Percentiles rank a stretch among this genome's conserved stretches.
Evolutionary conservation across 2,113 vertebrate genomes (phyloP).

Genomic region (Probosciger aterrimus): DNA sequence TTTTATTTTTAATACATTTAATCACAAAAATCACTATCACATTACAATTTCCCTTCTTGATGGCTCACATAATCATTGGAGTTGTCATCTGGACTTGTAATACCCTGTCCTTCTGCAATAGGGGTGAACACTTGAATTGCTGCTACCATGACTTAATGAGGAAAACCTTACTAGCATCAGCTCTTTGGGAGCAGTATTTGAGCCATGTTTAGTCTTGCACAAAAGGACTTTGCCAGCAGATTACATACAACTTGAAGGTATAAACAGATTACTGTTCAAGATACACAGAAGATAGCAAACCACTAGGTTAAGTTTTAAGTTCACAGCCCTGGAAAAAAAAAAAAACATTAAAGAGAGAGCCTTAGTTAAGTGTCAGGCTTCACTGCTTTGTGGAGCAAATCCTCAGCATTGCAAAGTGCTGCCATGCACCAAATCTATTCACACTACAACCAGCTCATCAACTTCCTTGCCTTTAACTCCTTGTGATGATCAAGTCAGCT

Average conservation of each 20-base stretch:
- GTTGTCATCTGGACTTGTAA: not conserved
- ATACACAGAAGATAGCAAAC: not conserved
- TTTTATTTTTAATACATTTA: not conserved
- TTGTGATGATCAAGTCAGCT: not conserved
- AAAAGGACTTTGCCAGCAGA: not conserved
- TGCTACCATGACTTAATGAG: not conserved
- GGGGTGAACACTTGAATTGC: not conserved
- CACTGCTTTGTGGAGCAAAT: not conserved
- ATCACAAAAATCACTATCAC: not conserved
- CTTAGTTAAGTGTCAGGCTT: not conserved
- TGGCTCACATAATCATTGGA: not conserved
- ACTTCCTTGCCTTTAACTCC: not conserved
- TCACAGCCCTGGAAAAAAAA: not conserved
- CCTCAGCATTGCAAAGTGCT: not conserved
- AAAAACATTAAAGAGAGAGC: not conserved
- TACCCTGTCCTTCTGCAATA: not conserved
- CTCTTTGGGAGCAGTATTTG: not conserved
- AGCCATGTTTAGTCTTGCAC: not conserved
- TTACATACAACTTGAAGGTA: not conserved
- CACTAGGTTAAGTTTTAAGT: not conserved
- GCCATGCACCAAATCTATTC: not conserved
- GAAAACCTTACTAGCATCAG: not conserved
- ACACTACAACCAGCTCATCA: not conserved
- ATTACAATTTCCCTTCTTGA: not conserved
- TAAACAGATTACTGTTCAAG: not conserved